Base-by-base conservation (phyloP, 2,113 vertebrate genomes). In the Dolichotis patagonum region DNA sequence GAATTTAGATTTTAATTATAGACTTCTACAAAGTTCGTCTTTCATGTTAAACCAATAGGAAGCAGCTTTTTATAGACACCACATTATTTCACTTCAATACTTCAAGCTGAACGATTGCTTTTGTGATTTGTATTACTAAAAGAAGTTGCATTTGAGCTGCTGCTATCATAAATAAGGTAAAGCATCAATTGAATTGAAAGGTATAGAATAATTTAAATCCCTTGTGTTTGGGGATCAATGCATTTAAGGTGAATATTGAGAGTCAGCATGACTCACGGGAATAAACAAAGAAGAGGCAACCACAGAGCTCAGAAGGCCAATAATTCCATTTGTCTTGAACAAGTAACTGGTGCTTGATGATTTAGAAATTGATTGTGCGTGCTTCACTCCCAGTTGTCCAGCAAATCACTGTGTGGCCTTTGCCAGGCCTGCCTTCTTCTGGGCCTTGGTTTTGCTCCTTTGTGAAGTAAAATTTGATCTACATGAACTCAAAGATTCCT, bases 1-100 rank as follows among this genome's bases (percentile, higher is more conserved):
- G 60, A 95, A 96, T 86, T 93, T 93, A 95, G 56, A 92, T 89
- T 95, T 97, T 97, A 96, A 97, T 96, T 97, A 94, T 85, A 97
- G 88, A 91, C 80, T 71, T 96, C 32, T 89, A 12, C n/a, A 95
- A 96, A 97, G 95, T 93, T 97, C 83, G 96, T 38, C 54, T 38
- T 96, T 96, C 96, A 78, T 96, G 49, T 78, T 91, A 94, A 95
- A 56, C n/a, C 85, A 93, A 46, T 71, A 86, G 63, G 62, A 91
- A 94, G 67, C 1, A 73, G 88, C 67, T 94, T 97, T 97, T 97
- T 93, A 96, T 94, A 97, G 94, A 92, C 54, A 94, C 35, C 14
- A 88, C 92, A 93, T 91, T 91, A 93, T 91, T 91, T 85, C 86
- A 91, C 78, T 96, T 77, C 94, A 91, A 62, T 38, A 95, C 20